A percentile compares a stretch with the other conserved stretches of the same genome.
Conservation (phyloP, 2,797 vertebrate genomes). For the Peromyscus eremicus region DNA sequence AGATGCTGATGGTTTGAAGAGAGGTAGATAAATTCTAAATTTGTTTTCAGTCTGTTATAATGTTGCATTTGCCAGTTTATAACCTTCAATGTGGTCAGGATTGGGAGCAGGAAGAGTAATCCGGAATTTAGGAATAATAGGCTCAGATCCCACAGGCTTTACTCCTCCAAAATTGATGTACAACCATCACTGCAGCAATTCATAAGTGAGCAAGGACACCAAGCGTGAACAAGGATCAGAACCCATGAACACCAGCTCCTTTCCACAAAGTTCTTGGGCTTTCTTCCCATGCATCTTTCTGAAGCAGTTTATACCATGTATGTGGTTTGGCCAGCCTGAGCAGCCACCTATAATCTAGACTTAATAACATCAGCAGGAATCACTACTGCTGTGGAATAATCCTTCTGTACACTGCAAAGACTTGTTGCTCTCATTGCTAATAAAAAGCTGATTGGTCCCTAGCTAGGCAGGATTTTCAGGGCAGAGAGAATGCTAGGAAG, state of each 20-base stretch:
- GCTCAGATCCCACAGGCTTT: constrained; percentile 91
- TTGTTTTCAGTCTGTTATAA: constrained; percentile 95
- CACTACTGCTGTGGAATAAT: constrained; percentile 79
- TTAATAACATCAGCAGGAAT: constrained; percentile 95
- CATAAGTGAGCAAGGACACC: constrained; percentile 93
- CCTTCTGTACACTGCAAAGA: too few species aligned
- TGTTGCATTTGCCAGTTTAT: constrained; percentile 93
- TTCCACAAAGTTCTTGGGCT: constrained; percentile 92
- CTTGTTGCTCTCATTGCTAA: too few species aligned
- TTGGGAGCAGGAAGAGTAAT: constrained; percentile 94
- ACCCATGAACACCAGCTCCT: constrained; percentile 92
- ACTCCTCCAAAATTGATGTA: constrained; percentile 93
- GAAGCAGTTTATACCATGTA: constrained; percentile 93
- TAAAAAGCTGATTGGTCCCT: too few species aligned
- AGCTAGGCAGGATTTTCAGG: too few species aligned
- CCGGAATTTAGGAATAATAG: constrained; percentile 91
- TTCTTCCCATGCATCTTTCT: constrained; percentile 91
- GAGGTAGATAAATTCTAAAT: constrained; percentile 95
- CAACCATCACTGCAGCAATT: constrained; percentile 93
- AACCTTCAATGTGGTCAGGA: constrained; percentile 94
- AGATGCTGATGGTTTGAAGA: constrained; percentile 87
- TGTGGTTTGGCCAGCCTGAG: constrained; percentile 91
- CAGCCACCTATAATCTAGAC: constrained; percentile 93
- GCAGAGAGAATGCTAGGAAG: too few species aligned
- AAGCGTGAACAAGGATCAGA: constrained; percentile 93